Percentiles rank a stretch among this genome's conserved stretches.
These are phyloP conservation scores for Umimayanthus chanpuru DNA, from an alignment of 92 coral and sea anemone genomes.

Conservation along the genomic window DNA sequence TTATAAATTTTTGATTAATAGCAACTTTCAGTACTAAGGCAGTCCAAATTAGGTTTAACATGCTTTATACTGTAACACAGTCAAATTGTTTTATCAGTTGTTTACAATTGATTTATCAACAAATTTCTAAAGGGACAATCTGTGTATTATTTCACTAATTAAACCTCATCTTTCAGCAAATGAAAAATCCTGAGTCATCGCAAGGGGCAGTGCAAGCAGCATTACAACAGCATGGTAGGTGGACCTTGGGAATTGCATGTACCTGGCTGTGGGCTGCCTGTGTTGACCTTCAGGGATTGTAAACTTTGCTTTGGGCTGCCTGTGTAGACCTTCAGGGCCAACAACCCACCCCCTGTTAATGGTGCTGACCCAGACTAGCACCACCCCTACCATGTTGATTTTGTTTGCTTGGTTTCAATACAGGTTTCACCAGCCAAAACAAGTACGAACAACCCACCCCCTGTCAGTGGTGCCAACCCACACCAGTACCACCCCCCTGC, in stretches of 20 bases:
- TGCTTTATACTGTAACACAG: not conserved
- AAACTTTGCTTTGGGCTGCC: not conserved
- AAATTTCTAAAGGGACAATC: not conserved
- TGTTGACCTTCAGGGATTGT: not conserved
- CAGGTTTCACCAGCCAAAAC: not conserved
- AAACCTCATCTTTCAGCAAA: conserved; percentile 58
- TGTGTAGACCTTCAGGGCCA: conserved; percentile 13
- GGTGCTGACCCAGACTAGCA: conserved; percentile 41
- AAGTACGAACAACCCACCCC: conserved; percentile 49
- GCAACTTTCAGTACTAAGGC: no score
- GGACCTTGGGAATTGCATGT: not conserved
- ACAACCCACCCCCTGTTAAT: conserved; percentile 41
- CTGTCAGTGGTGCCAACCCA: conserved; percentile 30
- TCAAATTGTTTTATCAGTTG: not conserved
- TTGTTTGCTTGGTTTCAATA: not conserved
- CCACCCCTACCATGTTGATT: conserved; percentile 14
- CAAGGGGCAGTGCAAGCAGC: conserved; percentile 75
- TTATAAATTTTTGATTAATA: no score
- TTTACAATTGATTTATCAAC: not conserved
- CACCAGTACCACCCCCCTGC: conserved; percentile 44
- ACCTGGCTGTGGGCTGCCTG: not conserved
- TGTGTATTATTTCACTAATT: not conserved
- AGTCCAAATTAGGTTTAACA: no score
- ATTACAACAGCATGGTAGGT: conserved; percentile 50
- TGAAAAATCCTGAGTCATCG: conserved; percentile 83